A percentile compares a stretch with the other conserved stretches of the same genome.
Conservation (phyloP, 1,140 invertebrate species). For the Drosophila nikananu region DNA sequence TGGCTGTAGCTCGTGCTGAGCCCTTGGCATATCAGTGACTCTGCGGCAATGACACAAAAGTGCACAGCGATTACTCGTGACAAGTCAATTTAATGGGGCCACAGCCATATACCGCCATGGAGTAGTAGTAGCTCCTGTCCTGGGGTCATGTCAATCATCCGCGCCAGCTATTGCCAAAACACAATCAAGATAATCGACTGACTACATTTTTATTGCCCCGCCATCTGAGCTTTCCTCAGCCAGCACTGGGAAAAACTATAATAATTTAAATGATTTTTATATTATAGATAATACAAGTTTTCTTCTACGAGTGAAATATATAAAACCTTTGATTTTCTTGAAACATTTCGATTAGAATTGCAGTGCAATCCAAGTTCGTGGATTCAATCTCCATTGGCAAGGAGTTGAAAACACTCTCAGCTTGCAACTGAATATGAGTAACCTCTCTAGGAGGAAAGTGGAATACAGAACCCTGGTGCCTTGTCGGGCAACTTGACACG, state of each 20-base stretch:
- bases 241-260: slow-evolving; percentile 3
- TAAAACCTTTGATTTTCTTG: too few relatives aligned
- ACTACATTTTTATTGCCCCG: slow-evolving; percentile 28
- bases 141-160: slow-evolving; percentile 48
- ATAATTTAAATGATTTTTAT: too few relatives aligned
- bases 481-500: slow-evolving; percentile 11
- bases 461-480: neutral
- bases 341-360: too few relatives aligned
- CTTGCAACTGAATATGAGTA: slow-evolving; percentile 3
- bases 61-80: slow-evolving; percentile 61
- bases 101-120: slow-evolving; percentile 34
- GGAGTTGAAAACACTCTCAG: neutral
- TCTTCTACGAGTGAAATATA: neutral
- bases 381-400: neutral
- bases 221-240: neutral
- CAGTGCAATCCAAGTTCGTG: too few relatives aligned
- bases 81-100: slow-evolving; percentile 62
- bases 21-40: slow-evolving; percentile 32
- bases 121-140: slow-evolving; percentile 11
- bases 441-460: neutral
- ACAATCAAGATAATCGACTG: slow-evolving; percentile 38
- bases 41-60: slow-evolving; percentile 52
- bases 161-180: slow-evolving; percentile 34
- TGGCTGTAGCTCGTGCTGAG: slow-evolving; percentile 23
- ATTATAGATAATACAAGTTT: neutral